Base-by-base conservation (phyloP, 2,888 invertebrate genomes). In the Gandaritis pyraliata region DNA sequence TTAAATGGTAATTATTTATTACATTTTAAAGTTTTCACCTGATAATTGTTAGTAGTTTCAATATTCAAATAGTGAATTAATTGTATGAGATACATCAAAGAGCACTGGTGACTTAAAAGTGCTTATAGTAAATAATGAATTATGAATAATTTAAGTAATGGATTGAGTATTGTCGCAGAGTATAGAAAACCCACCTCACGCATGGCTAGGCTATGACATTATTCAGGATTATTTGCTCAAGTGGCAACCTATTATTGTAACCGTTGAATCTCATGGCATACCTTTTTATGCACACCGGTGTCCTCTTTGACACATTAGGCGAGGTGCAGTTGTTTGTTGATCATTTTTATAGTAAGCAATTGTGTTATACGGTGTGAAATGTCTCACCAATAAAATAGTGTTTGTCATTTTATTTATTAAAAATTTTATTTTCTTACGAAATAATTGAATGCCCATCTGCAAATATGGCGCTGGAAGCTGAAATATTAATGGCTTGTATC, bases 381-480 rank as follows among this genome's bases (percentile, higher is more conserved):
- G 86, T 87, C 87, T 84, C 91, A 87, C 90, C 90, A 74, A 43
- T 85, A 77, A 33, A 84, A 90, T 90, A 90, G 89, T 87, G 88
- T 90, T 90, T 87, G 89, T 89, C 90, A 89, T 89, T 48, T 92
- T 87, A 90, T 91, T 91, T 92, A 91, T 91, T 92, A 90, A 91
- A 82, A 91, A 90, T 90, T 91, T 91, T 91, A 91, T 92, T 91
- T 91, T 90, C 90, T 85, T 91, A 92, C 87, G 85, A 79, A 86
- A 78, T 86, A 85, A 85, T 81, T 81, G 82, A 77, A 81, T 90
- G 90, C 81, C 85, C 91, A 90, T 92, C 92, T 92, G 92, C 92
- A 92, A 92, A 92, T 92, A 91, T 92, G 92, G 92, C 85, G 75
- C 75, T 74, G 73, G 73, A 77, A 76, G 77, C 79, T 73, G 80